Base-by-base conservation (phyloP, 2,113 vertebrate species). In the Tautogolabrus adspersus region DNA sequence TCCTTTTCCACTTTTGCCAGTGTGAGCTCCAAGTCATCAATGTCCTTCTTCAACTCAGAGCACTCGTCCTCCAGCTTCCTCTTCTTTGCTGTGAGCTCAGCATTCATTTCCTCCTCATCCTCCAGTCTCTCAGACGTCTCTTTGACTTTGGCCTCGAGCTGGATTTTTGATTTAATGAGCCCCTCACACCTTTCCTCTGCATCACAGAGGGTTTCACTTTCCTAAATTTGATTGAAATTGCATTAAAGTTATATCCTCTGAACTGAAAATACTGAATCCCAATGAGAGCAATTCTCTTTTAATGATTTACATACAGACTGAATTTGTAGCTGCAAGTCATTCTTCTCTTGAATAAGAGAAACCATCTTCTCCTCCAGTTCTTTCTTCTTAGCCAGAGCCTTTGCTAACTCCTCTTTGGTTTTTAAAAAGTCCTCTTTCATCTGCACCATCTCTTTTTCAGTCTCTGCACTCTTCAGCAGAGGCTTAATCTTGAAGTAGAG, bases 381-480 rank as follows among this genome's bases (percentile, higher is more conserved):
- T 57, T 94, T 94, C 91, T 94, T 95, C 84, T 93, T 94, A 22
- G 90, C 75, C 63, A 93, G 74, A 74, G 93, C 92, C 60, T 97
- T 98, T 0, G 93, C 78, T 0, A 98, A 94, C 0, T 96, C 95
- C 0, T 96, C 96, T 57, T 98, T 97, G 11, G 93, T 96, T 89
- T 96, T 98, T 66, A 91, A 92, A 93, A 97, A 97, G 64, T 96
- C 94, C 0, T 93, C 93, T 38, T 95, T 95, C 94, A 95, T 94
- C 49, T 85, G 87, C 6, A 88, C 91, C 94, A 95, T 93, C 77
- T 95, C 94, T 47, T 95, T 95, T 65, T 95, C 94, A 40, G 89
- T 88, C 85, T 95, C 94, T 9, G 95, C 95, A 58, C 95, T 98
- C 93, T 94, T 93, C 52, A 95, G 88, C 46, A 95, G 87, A 69